A percentile compares a stretch with the other conserved stretches of the same genome.
These are phyloP conservation scores for Hystrix cristata DNA, from an alignment of 2,113 vertebrate species.

Conservation along the genomic window DNA sequence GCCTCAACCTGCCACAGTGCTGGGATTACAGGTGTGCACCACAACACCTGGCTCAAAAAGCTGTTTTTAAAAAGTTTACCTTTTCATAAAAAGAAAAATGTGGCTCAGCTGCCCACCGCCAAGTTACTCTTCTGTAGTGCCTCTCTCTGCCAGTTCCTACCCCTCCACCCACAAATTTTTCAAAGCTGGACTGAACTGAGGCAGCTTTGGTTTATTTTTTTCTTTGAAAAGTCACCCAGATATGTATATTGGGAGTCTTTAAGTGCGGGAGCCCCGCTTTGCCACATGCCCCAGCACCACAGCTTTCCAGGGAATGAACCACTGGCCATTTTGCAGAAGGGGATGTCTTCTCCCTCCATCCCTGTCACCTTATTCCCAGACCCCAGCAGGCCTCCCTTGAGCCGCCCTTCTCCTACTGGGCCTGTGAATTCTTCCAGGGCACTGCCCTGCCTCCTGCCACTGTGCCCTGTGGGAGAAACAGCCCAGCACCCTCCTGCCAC, in stretches of 20 bases:
- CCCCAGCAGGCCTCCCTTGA: background rate
- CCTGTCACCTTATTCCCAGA: background rate
- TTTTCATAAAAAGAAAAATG: background rate
- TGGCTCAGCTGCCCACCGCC: too few species aligned
- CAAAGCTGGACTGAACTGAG: background rate
- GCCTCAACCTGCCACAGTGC: background rate
- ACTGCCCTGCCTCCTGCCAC: background rate
- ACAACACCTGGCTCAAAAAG: background rate
- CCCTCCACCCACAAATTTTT: background rate
- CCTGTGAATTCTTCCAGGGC: background rate
- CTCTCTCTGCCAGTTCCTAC: background rate
- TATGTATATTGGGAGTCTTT: background rate
- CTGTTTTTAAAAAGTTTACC: background rate
- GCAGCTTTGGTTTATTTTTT: background rate
- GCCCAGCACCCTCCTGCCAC: background rate
- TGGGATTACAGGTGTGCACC: background rate
- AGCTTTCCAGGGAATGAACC: background rate
- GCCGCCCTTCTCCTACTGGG: background rate
- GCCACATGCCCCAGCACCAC: background rate
- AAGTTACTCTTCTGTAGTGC: background rate
- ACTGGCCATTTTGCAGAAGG: fast-evolving
- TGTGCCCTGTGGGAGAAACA: too few species aligned
- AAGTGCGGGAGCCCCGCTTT: background rate
- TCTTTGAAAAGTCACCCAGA: too few species aligned
- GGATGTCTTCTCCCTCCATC: background rate